phyloP scores from a whole-genome alignment of 2,797 vertebrate genomes.

The Aphelocoma californica region DNA sequence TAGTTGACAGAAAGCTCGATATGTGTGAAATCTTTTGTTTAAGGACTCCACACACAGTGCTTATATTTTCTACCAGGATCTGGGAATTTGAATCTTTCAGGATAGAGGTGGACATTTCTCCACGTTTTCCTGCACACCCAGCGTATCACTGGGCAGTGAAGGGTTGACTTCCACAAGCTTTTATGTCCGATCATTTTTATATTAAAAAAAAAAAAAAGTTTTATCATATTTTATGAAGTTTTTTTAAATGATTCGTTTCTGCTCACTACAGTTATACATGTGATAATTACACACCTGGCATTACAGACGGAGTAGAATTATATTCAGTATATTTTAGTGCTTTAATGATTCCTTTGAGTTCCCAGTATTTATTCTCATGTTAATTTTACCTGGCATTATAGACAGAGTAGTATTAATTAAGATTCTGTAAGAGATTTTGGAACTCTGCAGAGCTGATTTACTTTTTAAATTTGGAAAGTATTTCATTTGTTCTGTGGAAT shows the following conservation, averaged over 20 bases:
- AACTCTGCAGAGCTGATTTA: not conserved
- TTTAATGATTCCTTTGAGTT: not conserved
- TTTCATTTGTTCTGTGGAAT: not conserved
- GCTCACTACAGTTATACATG: not conserved
- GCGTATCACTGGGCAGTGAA: not conserved
- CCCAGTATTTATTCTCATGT: not conserved
- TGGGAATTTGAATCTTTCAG: not conserved
- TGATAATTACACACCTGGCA: conserved; percentile 11
- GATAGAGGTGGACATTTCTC: not conserved
- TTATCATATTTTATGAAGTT: not conserved
- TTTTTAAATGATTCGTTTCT: not conserved
- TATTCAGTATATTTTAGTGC: not conserved
- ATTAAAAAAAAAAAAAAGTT: not conserved
- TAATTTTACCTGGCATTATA: not conserved
- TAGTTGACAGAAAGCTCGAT: not conserved
- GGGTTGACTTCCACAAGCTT: not conserved
- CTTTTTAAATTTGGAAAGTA: not conserved
- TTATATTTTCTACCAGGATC: not conserved
- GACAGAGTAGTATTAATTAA: not conserved
- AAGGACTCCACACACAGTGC: not conserved
- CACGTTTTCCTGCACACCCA: rapidly evolving
- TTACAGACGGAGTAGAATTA: not conserved
- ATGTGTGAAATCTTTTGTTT: not conserved
- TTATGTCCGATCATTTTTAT: not conserved
- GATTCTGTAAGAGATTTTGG: not conserved